Conservation (phyloP, 2,113 vertebrate genomes). For the Rhynchomys soricoides region DNA sequence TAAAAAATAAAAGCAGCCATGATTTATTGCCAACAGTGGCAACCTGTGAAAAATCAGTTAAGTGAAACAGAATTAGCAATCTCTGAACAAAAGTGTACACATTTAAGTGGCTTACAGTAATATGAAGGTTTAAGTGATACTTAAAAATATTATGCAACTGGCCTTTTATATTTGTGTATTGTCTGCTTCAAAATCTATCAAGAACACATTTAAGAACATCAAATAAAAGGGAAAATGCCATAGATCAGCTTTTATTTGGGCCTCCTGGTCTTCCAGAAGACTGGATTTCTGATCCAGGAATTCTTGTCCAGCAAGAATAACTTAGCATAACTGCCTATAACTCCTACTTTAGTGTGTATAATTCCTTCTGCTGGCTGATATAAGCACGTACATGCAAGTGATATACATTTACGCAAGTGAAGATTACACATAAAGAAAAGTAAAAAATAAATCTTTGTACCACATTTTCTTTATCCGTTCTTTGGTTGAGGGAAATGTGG, state of each 20-base stretch:
- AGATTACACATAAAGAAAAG: background rate
- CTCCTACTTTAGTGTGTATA: background rate
- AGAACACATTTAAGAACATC: background rate
- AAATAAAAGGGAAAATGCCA: background rate
- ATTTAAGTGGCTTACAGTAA: background rate
- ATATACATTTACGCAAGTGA: background rate
- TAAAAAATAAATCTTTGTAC: background rate
- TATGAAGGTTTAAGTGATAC: background rate
- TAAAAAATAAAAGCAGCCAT: background rate
- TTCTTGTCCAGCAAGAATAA: too few species aligned
- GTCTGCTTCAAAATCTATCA: constrained; percentile 46
- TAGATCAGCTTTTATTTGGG: background rate
- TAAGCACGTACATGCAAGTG: background rate
- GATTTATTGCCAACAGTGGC: constrained; percentile 57
- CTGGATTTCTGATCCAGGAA: background rate
- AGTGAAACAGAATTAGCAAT: constrained; percentile 47
- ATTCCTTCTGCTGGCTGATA: background rate
- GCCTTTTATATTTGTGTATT: constrained; percentile 31
- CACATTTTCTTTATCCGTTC: background rate
- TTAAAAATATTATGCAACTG: background rate
- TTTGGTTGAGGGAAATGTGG: background rate
- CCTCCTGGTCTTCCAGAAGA: background rate
- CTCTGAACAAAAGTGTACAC: accelerated
- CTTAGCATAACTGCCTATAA: background rate
- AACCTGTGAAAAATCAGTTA: constrained; percentile 56